Conservation (phyloP, 1,140 invertebrate genomes). For the Trachelipus rathkii region DNA sequence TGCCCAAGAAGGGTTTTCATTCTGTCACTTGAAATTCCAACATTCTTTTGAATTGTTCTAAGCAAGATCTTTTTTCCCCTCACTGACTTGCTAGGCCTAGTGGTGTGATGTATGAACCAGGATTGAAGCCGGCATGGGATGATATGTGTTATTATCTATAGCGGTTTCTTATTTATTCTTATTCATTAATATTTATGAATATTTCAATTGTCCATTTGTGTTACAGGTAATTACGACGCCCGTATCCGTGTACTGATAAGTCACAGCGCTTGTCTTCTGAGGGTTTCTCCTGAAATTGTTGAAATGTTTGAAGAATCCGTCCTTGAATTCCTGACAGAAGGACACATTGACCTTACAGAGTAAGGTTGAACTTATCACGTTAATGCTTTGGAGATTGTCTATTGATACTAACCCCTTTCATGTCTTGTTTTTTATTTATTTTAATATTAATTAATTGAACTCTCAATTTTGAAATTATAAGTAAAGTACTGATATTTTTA, state of each 20-base stretch:
- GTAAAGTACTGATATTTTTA: not conserved
- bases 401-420: too few relatives aligned
- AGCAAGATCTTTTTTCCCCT: too few relatives aligned
- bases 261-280: conserved; percentile 56
- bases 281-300: conserved; percentile 57
- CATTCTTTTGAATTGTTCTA: too few relatives aligned
- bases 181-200: too few relatives aligned
- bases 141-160: too few relatives aligned
- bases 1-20: too few relatives aligned
- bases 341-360: conserved; percentile 50
- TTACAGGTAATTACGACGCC: conserved; percentile 62
- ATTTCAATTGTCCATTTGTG: not conserved
- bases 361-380: conserved; percentile 37
- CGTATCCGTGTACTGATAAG: conserved; percentile 60
- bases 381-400: conserved; percentile 18
- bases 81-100: too few relatives aligned
- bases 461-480: not conserved
- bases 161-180: too few relatives aligned
- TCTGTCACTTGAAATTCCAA: too few relatives aligned
- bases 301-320: conserved; percentile 51
- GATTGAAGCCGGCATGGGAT: too few relatives aligned
- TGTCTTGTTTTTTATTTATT: not conserved
- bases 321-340: conserved; percentile 52
- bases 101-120: too few relatives aligned
- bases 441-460: not conserved